phyloP scores from a whole-genome alignment of 1,140 invertebrate species.

The Drosophila elegans region DNA sequence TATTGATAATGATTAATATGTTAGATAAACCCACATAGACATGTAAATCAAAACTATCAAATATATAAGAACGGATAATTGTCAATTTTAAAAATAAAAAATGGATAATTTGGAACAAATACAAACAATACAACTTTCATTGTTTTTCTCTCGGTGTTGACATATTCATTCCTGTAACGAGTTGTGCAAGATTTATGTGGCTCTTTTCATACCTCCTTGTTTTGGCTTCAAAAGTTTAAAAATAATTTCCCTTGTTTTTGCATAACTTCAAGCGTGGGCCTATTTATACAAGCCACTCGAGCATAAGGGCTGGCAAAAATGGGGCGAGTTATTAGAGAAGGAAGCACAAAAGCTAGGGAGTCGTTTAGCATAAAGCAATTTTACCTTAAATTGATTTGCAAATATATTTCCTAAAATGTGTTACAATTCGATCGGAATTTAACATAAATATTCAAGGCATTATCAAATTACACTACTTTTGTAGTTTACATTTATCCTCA shows the following conservation, averaged over 20 bases:
- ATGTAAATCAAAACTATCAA: neutral
- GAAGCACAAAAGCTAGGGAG: neutral
- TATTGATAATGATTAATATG: neutral
- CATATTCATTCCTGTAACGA: conserved; percentile 26
- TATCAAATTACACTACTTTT: too few relatives aligned
- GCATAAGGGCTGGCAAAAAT: conserved; percentile 10
- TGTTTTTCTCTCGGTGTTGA: neutral
- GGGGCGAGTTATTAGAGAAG: neutral
- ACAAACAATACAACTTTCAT: neutral
- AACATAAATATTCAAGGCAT: too few relatives aligned
- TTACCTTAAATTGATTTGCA: conserved; percentile 12
- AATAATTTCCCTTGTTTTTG: conserved; percentile 50
- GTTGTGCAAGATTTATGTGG: conserved; percentile 32
- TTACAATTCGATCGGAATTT: too few relatives aligned
- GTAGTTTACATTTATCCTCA: too few relatives aligned
- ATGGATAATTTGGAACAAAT: neutral
- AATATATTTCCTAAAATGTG: neutral
- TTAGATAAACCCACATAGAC: neutral
- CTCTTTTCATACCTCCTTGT: conserved; percentile 1
- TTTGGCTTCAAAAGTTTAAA: conserved; percentile 30
- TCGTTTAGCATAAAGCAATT: neutral
- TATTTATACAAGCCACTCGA: conserved; percentile 50
- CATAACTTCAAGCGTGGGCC: conserved; percentile 32
- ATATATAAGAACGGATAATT: neutral
- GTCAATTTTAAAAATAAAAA: neutral